Conservation (phyloP, 92 coral and sea anemone genomes). For the Umimayanthus chanpuru region DNA sequence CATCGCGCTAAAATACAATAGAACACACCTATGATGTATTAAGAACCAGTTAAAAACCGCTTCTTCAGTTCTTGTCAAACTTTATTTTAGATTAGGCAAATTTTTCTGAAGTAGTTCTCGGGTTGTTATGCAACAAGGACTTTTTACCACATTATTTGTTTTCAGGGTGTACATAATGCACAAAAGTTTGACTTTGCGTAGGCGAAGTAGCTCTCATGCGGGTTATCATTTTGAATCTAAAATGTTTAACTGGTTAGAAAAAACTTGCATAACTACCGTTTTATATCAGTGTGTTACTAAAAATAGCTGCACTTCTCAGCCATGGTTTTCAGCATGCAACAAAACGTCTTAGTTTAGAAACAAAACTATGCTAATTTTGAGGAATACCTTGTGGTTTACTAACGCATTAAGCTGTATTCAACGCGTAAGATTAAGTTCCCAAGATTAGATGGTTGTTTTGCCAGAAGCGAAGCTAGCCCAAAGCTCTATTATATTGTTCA, state of each 20-base stretch:
- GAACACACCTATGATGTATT: constrained; percentile 37
- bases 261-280: not conserved
- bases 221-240: not conserved
- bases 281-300: not conserved
- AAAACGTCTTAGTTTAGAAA: not conserved
- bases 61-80: constrained; percentile 18
- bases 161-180: constrained; percentile 20
- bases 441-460: not conserved
- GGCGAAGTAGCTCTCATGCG: not conserved
- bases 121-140: constrained; percentile 67
- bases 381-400: not conserved
- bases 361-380: constrained; percentile 5
- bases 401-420: constrained; percentile 6
- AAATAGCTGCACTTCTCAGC: not conserved
- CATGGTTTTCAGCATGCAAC: not conserved
- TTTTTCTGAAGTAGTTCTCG: constrained; percentile 59
- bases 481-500: not conserved
- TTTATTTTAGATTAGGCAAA: constrained; percentile 49
- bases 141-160: constrained; percentile 9
- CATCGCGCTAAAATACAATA: constrained; percentile 17
- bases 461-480: not conserved
- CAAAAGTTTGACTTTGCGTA: not conserved
- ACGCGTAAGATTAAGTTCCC: not conserved
- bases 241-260: not conserved
- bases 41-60: constrained; percentile 28